Percentiles rank a stretch among this genome's conserved stretches.
phyloP scores from a whole-genome alignment of 1,140 invertebrate genomes.

The Melanaphis sacchari region DNA sequence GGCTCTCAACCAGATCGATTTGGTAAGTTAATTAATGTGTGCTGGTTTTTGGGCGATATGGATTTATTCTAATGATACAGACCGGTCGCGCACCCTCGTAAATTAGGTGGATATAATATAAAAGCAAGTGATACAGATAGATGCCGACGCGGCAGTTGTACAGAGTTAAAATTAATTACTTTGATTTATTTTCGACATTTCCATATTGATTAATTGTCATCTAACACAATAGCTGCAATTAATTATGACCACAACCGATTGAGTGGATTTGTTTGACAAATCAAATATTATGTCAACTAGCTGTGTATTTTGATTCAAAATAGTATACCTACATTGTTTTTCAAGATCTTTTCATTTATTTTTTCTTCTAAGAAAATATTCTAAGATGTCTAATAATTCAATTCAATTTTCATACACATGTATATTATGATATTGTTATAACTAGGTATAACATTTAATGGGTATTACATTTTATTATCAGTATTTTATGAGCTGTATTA shows the following conservation, averaged over 20 bases:
- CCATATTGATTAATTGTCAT: constrained; percentile 10
- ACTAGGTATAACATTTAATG: no score
- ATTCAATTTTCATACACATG: neutral
- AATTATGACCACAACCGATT: neutral
- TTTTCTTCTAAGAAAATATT: neutral
- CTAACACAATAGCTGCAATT: neutral
- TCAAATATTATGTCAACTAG: neutral
- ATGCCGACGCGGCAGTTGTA: neutral
- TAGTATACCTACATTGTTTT: neutral
- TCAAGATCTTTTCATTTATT: neutral
- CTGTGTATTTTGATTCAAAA: neutral
- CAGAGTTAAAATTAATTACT: constrained; percentile 2
- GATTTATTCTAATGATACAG: constrained; percentile 5
- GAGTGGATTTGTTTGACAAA: neutral
- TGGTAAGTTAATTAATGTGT: neutral
- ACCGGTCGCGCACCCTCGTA: neutral
- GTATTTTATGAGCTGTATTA: no score
- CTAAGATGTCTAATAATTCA: neutral
- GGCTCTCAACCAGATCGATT: neutral
- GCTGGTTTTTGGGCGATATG: neutral
- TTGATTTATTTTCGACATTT: constrained; percentile 1
- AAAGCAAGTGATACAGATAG: neutral
- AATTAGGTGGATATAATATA: constrained; percentile 2
- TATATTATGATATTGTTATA: neutral
- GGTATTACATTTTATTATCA: no score